phyloP scores from a whole-genome alignment of 2,888 invertebrate species.

The Mythimna lalbum region DNA sequence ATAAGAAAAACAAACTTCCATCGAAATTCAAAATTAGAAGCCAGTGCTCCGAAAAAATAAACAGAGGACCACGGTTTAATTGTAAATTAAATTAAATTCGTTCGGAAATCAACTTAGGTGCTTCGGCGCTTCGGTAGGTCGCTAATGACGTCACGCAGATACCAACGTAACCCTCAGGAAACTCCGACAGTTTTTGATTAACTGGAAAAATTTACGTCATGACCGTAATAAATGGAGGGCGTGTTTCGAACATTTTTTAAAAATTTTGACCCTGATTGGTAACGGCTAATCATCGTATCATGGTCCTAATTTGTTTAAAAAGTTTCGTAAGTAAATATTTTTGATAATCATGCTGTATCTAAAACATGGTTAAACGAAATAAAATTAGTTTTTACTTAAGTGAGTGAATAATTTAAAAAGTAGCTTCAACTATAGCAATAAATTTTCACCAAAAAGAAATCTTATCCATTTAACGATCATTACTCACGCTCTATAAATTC shows the following conservation, averaged over 20 bases:
- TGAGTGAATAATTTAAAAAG: not conserved
- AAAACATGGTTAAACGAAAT: not conserved
- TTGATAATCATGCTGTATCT: not conserved
- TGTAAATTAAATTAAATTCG: slow-evolving; percentile 88
- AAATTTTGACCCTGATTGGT: slow-evolving; percentile 48
- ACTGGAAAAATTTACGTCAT: slow-evolving; percentile 80
- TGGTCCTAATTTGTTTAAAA: slow-evolving; percentile 35
- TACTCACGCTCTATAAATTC: slow-evolving; percentile 25
- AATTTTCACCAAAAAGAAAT: slow-evolving; percentile 1
- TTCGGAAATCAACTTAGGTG: slow-evolving; percentile 82
- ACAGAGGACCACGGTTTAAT: slow-evolving; percentile 84
- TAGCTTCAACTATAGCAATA: not conserved
- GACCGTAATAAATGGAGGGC: slow-evolving; percentile 82
- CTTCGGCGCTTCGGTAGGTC: slow-evolving; percentile 72
- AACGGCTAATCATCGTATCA: slow-evolving; percentile 48
- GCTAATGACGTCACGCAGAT: slow-evolving; percentile 79
- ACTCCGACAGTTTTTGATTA: slow-evolving; percentile 83
- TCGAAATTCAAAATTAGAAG: slow-evolving; percentile 78
- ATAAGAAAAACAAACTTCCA: slow-evolving; percentile 75
- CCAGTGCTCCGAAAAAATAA: slow-evolving; percentile 82
- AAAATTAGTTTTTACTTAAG: no score
- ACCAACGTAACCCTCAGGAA: slow-evolving; percentile 68
- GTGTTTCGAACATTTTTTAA: slow-evolving; percentile 66
- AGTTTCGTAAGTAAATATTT: not conserved
- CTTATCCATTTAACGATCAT: slow-evolving; percentile 21